Evolutionary conservation across 53 echinoderm and acorn worm genomes (phyloP).

Genomic region (Glandiceps talaboti): DNA sequence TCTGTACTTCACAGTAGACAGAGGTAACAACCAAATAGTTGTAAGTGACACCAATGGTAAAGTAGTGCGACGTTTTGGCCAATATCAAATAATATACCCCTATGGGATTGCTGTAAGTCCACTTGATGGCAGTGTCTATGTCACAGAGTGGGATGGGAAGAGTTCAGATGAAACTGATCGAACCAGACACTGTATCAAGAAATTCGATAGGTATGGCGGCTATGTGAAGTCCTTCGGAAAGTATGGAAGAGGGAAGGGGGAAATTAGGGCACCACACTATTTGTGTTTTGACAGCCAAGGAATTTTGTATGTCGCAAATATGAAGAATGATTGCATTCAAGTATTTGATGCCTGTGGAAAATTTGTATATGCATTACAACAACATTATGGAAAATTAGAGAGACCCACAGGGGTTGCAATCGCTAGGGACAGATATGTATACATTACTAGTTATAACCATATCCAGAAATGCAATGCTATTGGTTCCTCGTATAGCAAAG

Average conservation of each 20-base stretch:
- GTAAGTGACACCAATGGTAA: not conserved
- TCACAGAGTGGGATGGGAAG: not conserved
- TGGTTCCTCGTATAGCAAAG: not conserved
- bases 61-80: not conserved
- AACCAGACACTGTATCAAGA: not conserved
- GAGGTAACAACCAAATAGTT: not conserved
- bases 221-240: constrained; percentile 28
- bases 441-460: not conserved
- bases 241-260: constrained; percentile 23
- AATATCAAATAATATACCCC: not conserved
- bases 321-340: constrained; percentile 77
- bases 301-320: constrained; percentile 81
- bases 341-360: constrained; percentile 55
- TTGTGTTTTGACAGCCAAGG: constrained; percentile 54
- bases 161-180: not conserved
- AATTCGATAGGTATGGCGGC: not conserved
- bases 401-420: not conserved
- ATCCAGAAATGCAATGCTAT: not conserved
- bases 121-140: not conserved
- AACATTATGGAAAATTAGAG: constrained; percentile 21
- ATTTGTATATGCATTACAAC: constrained; percentile 64
- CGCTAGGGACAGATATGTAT: not conserved
- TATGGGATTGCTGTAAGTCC: not conserved
- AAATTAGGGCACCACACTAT: constrained; percentile 63
- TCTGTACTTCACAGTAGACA: not conserved